Conservation (phyloP, 2,888 invertebrate species). For the Agonopterix subpropinquella region DNA sequence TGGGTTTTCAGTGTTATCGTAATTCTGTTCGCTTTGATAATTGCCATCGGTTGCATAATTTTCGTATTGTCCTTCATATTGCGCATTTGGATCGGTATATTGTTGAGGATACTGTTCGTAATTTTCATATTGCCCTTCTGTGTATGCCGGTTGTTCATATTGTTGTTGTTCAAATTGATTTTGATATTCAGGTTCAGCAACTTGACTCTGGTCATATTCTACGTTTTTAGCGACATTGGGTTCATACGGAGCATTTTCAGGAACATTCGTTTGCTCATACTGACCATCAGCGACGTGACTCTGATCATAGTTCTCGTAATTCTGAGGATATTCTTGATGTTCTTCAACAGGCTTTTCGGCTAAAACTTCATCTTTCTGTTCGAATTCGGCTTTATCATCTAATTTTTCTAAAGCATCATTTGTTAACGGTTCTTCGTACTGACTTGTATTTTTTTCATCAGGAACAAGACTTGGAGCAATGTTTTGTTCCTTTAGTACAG, state of each 20-base stretch:
- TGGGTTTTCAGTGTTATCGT: slow-evolving; percentile 26
- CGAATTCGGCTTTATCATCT: too few relatives aligned
- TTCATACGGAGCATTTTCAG: background rate
- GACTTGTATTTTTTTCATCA: background rate
- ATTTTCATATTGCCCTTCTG: slow-evolving; percentile 34
- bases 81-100: slow-evolving; percentile 41
- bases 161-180: slow-evolving; percentile 28
- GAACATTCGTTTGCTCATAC: background rate
- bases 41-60: slow-evolving; percentile 42
- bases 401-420: background rate
- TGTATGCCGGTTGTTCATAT: slow-evolving; percentile 28
- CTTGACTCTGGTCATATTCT: slow-evolving; percentile 14
- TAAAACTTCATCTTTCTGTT: background rate
- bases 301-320: slow-evolving; percentile 16
- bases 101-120: slow-evolving; percentile 35
- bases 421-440: background rate
- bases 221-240: background rate
- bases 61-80: slow-evolving; percentile 44
- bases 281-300: slow-evolving; percentile 7
- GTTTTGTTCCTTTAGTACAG: background rate
- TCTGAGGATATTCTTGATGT: slow-evolving; percentile 7
- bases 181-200: slow-evolving; percentile 34
- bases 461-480: background rate
- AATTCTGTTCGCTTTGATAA: slow-evolving; percentile 40
- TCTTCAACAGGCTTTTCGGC: slow-evolving; percentile 9